Base-by-base conservation (phyloP, 1,140 invertebrate species). In the Drosophila nigromelanica region DNA sequence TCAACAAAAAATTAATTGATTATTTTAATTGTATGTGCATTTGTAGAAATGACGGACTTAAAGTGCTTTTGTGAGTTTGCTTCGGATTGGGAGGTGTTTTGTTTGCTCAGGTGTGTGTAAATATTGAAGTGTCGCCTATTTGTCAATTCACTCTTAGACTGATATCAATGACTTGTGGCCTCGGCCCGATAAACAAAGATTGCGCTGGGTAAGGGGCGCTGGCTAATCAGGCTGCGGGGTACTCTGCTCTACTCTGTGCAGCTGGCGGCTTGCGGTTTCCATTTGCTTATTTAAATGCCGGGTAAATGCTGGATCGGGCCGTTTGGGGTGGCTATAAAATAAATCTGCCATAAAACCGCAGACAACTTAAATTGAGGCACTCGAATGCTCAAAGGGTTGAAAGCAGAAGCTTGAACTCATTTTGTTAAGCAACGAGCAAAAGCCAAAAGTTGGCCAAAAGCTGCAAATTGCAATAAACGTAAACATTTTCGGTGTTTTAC, bases 91-190 rank as follows among this genome's bases (percentile, higher is more conserved):
- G 55, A 12, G 68, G 42, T 18, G 15, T 15, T 59, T 11, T 73
- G 43, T 69, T 60, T 63, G 54, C 15, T 24, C 30, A 70, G 60
- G 47, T 74, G 55, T 64, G 55, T 64, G 60, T 61, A 76, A 80
- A 80, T 72, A 76, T 80, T 77, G 62, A 18, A 60, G 62, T 56
- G 52, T 62, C 55, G 77, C 33, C 72, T 71, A 75, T 80, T 64
- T 76, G 77, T 71, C 72, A 80, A 80, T 76, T 59, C 64, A 59
- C 66, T 62, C 51, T 52, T 76, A 50, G 79, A 61, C 52, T 64
- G 47, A 54, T 80, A 79, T 79, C 77, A 79, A 75, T 79, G 64
- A 79, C 77, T 75, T 61, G 43, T 62, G 64, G 77, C 71, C 45
- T 33, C 37, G 37, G 30, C 42, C 69, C 56, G 63, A 54, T 60